Evolutionary conservation across 2,113 vertebrate species (phyloP).

Genomic region (Oreochromis aureus): DNA sequence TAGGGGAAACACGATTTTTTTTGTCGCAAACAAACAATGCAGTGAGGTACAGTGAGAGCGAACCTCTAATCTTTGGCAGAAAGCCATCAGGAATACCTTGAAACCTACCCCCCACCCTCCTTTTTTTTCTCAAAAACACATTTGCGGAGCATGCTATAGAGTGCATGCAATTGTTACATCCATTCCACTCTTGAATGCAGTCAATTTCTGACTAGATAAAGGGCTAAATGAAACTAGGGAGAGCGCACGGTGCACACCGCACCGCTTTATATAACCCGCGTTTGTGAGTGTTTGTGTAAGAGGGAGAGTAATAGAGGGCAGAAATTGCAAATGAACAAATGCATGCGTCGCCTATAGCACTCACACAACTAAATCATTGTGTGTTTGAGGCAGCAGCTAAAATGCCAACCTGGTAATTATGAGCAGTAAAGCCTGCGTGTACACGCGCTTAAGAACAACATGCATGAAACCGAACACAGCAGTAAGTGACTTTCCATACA

Average conservation of each 20-base stretch:
- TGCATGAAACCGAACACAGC: constrained; percentile 13
- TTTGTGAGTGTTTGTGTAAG: constrained; percentile 45
- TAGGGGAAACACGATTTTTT: neutral
- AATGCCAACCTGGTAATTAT: constrained; percentile 35
- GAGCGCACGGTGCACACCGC: constrained; percentile 9
- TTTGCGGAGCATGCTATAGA: constrained; percentile 58
- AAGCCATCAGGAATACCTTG: constrained; percentile 52
- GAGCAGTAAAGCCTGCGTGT: neutral
- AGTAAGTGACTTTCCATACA: constrained; percentile 9
- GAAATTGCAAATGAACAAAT: constrained; percentile 61
- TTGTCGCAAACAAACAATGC: constrained; percentile 30
- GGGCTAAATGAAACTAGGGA: constrained; percentile 59
- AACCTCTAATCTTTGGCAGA: constrained; percentile 23
- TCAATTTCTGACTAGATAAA: constrained; percentile 61
- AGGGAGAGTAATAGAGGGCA: constrained; percentile 7
- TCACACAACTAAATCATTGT: constrained; percentile 35
- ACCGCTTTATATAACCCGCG: constrained; percentile 20
- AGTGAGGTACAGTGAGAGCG: neutral
- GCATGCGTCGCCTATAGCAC: constrained; percentile 38
- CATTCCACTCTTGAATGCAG: constrained; percentile 63
- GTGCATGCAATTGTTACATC: constrained; percentile 67
- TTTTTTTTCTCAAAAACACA: constrained; percentile 11
- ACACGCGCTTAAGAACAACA: neutral
- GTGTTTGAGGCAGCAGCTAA: constrained; percentile 8
- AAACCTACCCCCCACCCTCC: neutral